Conservation (phyloP, 2,113 vertebrate genomes). For the Osmerus mordax region DNA sequence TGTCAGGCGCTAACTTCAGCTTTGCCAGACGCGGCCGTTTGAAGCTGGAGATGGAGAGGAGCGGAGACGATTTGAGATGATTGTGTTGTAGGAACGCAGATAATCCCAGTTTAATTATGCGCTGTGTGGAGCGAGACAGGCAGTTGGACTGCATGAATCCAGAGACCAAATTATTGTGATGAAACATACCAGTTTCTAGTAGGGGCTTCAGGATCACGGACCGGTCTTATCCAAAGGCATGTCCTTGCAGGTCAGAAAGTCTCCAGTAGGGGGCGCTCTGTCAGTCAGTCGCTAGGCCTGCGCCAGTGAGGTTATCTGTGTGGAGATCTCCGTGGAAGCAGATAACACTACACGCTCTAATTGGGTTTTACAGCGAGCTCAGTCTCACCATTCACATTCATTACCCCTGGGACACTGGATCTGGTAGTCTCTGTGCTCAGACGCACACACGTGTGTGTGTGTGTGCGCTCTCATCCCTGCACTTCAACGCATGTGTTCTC, state of each 20-base stretch:
- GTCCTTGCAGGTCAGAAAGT: conserved; percentile 12
- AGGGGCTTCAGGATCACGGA: background rate
- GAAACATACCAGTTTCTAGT: background rate
- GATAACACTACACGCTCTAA: conserved; percentile 65
- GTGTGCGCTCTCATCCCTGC: conserved; percentile 21
- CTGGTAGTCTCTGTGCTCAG: conserved; percentile 52
- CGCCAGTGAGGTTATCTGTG: conserved; percentile 45
- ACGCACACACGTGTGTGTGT: conserved; percentile 27
- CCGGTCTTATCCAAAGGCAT: background rate
- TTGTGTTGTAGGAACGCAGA: conserved; percentile 24
- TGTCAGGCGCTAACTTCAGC: conserved; percentile 29
- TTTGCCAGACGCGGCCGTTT: conserved; percentile 36
- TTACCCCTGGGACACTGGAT: conserved; percentile 63
- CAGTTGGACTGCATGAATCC: background rate
- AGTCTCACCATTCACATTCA: conserved; percentile 61
- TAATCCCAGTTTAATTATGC: conserved; percentile 49
- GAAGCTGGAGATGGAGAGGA: conserved; percentile 49
- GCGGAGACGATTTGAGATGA: conserved; percentile 15
- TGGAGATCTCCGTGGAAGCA: conserved; percentile 43
- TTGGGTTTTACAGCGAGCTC: conserved; percentile 69
- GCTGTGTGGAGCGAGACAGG: conserved; percentile 15
- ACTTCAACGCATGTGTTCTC: background rate
- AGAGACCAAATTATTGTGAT: background rate
- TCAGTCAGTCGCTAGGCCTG: conserved; percentile 9
- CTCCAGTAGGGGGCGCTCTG: conserved; percentile 60